Base-by-base conservation (phyloP, 2,113 vertebrate species). In the Lathamus discolor region DNA sequence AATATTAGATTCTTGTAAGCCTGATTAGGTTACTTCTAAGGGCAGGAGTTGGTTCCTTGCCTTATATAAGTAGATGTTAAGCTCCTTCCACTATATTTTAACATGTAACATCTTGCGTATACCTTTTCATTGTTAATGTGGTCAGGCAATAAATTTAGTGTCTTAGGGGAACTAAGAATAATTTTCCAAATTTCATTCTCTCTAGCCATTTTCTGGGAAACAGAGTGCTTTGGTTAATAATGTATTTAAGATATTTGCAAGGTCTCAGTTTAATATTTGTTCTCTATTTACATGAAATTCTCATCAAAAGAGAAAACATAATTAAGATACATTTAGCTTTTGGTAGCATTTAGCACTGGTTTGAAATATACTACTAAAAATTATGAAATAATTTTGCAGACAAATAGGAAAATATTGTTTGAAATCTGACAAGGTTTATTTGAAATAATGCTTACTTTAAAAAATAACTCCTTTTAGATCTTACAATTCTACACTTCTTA, bases 401-500 rank as follows among this genome's bases (percentile, higher is more conserved):
- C 8, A 73, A 88, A 96, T 93, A 91, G 77, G 59, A 95, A 97
- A 95, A 92, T 94, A 83, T 88, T 93, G 80, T 94, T 96, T 97
- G 95, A 91, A 93, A 57, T 91, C 80, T 98, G 97, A 97, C 98
- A 97, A 96, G 86, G 92, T 93, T 97, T 98, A 97, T 98, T 98
- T 98, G 97, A 98, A 98, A 97, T 97, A 98, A 98, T 93, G 94
- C 97, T 98, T 97, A 62, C 92, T 97, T 97, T 95, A 74, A 94
- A 97, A 98, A 98, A 96, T 51, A 97, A 84, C 83, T 95, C 93
- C 82, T 97, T 85, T 96, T 96, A 96, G 96, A 75, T 95, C 96
- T 97, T 91, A 90, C 67, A 88, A 25, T 97, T 97, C 95, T 95
- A 46, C 88, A 86, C 91, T 96, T 97, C 96, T 90, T 92, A 83